Evolutionary conservation across 2,797 vertebrate genomes (phyloP).

Genomic region (Philypnodon macrostomus): DNA sequence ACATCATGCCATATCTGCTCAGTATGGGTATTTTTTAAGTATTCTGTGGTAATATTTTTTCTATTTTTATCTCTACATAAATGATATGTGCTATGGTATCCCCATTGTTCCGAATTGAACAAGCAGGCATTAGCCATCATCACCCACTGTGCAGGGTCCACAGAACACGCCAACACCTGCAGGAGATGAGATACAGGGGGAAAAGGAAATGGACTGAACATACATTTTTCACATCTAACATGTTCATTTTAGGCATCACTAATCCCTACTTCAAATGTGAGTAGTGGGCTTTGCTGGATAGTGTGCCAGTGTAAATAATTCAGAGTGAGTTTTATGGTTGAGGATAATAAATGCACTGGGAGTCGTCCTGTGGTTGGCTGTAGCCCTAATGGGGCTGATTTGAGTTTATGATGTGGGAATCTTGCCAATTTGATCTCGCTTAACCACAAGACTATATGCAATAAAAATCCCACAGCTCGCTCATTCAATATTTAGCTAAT

Average conservation of each 20-base stretch:
- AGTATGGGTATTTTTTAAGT: too few relatives aligned
- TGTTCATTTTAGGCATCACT: slow-evolving; percentile 18
- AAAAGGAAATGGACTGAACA: slow-evolving; percentile 27
- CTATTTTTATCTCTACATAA: too few relatives aligned
- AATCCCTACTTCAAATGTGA: slow-evolving; percentile 13
- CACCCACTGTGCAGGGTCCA: slow-evolving; percentile 42
- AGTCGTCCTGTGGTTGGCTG: background rate
- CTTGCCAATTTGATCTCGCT: too few relatives aligned
- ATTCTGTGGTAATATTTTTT: too few relatives aligned
- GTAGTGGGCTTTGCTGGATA: background rate
- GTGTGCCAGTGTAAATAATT: slow-evolving; percentile 18
- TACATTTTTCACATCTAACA: background rate
- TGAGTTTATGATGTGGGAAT: background rate
- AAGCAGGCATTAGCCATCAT: slow-evolving; percentile 47
- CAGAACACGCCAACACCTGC: slow-evolving; percentile 26
- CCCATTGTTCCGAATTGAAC: slow-evolving; percentile 56
- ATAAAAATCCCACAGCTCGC: too few relatives aligned
- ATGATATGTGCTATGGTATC: slow-evolving; percentile 38
- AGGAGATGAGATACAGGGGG: background rate
- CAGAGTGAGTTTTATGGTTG: slow-evolving; percentile 12
- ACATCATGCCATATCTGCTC: too few relatives aligned
- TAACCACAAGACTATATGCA: too few relatives aligned
- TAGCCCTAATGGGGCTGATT: slow-evolving; percentile 3
- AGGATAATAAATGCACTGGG: background rate
- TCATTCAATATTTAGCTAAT: too few relatives aligned